Percentiles rank a stretch among this genome's conserved stretches.
Evolutionary conservation across 2,888 invertebrate genomes (phyloP).

Genomic region (Acanthosepion lycidas): DNA sequence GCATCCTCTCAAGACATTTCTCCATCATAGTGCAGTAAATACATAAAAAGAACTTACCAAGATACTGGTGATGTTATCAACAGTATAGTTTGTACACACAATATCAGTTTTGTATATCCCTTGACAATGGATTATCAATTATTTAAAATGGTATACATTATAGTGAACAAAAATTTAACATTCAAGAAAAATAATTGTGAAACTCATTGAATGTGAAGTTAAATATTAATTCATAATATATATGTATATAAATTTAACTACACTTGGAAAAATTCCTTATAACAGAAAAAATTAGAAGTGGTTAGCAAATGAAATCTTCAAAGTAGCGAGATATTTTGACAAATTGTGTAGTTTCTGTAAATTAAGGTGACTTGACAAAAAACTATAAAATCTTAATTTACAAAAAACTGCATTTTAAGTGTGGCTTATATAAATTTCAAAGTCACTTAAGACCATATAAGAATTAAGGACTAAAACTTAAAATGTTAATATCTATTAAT

Average conservation of each 20-base stretch:
- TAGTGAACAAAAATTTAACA: not conserved
- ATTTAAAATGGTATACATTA: not conserved
- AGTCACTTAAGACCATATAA: no score
- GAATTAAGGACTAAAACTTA: no score
- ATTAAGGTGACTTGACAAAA: not conserved
- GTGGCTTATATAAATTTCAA: no score
- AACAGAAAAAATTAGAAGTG: not conserved
- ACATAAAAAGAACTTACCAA: slow-evolving; percentile 33
- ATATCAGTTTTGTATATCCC: slow-evolving; percentile 22
- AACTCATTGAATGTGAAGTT: slow-evolving; percentile 44
- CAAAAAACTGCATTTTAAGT: no score
- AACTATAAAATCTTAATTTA: no score
- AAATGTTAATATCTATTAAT: no score
- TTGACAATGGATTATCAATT: not conserved
- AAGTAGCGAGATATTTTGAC: not conserved
- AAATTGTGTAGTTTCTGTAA: not conserved
- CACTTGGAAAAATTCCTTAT: not conserved
- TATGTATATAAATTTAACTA: not conserved
- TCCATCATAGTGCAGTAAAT: slow-evolving; percentile 33
- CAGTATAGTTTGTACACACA: not conserved
- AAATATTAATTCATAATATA: not conserved
- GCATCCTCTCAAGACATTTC: slow-evolving; percentile 9
- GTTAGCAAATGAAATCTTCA: not conserved
- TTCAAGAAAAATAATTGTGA: slow-evolving; percentile 38
- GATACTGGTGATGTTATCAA: not conserved